These are phyloP conservation scores for Protomyctophum bolini DNA, from an alignment of 2,113 vertebrate genomes.

Conservation along the genomic window DNA sequence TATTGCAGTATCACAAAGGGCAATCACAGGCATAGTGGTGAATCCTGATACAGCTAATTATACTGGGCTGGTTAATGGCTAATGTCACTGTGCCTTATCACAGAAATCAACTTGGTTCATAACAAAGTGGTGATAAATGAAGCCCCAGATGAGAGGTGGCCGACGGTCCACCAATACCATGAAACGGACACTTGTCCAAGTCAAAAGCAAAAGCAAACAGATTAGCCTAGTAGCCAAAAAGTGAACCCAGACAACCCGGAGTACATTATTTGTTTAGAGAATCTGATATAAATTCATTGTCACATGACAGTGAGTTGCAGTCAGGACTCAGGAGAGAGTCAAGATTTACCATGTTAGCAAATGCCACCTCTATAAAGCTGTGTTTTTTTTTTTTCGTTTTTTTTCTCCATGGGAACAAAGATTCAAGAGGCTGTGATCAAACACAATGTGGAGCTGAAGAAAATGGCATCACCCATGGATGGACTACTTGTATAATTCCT, in stretches of 20 bases:
- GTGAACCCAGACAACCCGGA: too few relatives aligned
- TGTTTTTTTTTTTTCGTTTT: too few relatives aligned
- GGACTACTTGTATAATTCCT: neutral
- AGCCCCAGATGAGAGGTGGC: constrained; percentile 14
- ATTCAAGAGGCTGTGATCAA: too few relatives aligned
- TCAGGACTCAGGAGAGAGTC: too few relatives aligned
- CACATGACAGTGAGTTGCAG: neutral
- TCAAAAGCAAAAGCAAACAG: constrained; percentile 31
- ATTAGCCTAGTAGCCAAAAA: too few relatives aligned
- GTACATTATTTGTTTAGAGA: constrained; percentile 2
- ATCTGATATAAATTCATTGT: neutral
- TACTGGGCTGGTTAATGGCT: constrained; percentile 39
- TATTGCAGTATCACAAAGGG: constrained; percentile 70
- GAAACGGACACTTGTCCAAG: constrained; percentile 23
- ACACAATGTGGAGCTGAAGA: too few relatives aligned
- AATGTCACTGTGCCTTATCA: constrained; percentile 48
- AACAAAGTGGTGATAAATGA: constrained; percentile 39
- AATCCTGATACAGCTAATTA: constrained; percentile 73
- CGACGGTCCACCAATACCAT: constrained; percentile 7
- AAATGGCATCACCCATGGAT: too few relatives aligned
- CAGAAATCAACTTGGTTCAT: constrained; percentile 36
- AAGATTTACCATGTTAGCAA: too few relatives aligned
- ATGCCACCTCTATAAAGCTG: too few relatives aligned
- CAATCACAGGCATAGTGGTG: constrained; percentile 57
- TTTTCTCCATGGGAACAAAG: too few relatives aligned